Evolutionary conservation across 2,888 invertebrate species (phyloP).

Genomic region (Agonopterix arenella): DNA sequence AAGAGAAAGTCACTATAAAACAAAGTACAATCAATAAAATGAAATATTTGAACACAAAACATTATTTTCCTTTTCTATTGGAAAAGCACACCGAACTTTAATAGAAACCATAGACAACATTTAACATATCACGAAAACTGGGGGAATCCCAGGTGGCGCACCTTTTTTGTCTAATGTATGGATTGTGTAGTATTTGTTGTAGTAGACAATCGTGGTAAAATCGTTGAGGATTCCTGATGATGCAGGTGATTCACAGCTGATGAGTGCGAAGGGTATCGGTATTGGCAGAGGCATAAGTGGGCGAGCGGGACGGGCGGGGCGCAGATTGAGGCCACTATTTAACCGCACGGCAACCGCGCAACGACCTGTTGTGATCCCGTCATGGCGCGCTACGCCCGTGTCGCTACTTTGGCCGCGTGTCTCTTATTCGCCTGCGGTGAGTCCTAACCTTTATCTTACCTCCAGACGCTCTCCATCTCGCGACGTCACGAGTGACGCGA

Average conservation of each 20-base stretch:
- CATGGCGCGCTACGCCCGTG: constrained; percentile 77
- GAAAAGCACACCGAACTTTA: no score
- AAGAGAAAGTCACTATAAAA: no score
- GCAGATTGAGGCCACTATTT: constrained; percentile 77
- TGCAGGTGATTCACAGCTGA: constrained; percentile 37
- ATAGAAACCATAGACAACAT: no score
- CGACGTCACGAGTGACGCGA: constrained; percentile 62
- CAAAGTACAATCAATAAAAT: no score
- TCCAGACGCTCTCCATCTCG: constrained; percentile 64
- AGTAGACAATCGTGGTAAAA: no score
- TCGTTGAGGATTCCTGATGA: not conserved
- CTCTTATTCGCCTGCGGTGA: constrained; percentile 75
- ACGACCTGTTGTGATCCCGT: constrained; percentile 78
- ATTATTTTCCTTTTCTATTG: no score
- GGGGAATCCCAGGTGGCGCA: no score
- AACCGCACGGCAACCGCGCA: constrained; percentile 71
- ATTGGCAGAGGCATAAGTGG: constrained; percentile 62
- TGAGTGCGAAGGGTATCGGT: constrained; percentile 32
- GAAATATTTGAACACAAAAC: no score
- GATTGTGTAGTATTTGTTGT: no score
- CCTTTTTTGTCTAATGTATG: no score
- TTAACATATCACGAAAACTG: no score
- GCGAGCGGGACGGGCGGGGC: constrained; percentile 68
- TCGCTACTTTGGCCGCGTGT: constrained; percentile 75
- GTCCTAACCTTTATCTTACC: constrained; percentile 73